Evolutionary conservation across 2,888 invertebrate genomes (phyloP).

Genomic region (Balanococcus diminutus): DNA sequence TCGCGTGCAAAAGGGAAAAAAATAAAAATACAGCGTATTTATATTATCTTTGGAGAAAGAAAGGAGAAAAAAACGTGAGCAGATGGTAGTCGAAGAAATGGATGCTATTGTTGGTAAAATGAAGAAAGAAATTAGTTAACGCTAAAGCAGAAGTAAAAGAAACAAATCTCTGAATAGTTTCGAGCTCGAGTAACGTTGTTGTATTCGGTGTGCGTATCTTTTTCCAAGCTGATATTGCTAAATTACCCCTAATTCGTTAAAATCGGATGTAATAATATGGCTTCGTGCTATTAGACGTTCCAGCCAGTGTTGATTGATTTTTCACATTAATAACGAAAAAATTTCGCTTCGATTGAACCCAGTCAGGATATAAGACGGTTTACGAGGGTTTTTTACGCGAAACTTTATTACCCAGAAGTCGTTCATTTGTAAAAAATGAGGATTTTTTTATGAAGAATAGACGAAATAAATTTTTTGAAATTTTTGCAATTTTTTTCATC

Average conservation of each 20-base stretch:
- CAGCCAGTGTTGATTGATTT: not conserved
- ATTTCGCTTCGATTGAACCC: not conserved
- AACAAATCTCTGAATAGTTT: not conserved
- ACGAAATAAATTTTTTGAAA: too few species aligned
- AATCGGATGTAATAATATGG: conserved; percentile 6
- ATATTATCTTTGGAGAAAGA: not conserved
- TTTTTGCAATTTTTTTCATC: too few species aligned
- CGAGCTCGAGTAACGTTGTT: not conserved
- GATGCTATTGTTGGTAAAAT: conserved; percentile 11
- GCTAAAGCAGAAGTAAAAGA: not conserved
- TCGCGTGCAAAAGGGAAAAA: not conserved
- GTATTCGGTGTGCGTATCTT: not conserved
- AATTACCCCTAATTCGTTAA: conserved; percentile 9
- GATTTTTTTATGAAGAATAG: too few species aligned
- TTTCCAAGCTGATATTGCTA: not conserved
- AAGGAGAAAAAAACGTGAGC: not conserved
- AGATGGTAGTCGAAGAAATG: conserved; percentile 14
- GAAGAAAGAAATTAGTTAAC: conserved; percentile 17
- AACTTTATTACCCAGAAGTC: too few species aligned
- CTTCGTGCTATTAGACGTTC: not conserved
- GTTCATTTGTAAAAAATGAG: too few species aligned
- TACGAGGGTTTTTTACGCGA: too few species aligned
- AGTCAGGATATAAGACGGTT: too few species aligned
- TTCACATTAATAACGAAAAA: not conserved
- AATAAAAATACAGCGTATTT: not conserved